phyloP scores from a whole-genome alignment of 2,113 vertebrate species.

The Paratilapia polleni region DNA sequence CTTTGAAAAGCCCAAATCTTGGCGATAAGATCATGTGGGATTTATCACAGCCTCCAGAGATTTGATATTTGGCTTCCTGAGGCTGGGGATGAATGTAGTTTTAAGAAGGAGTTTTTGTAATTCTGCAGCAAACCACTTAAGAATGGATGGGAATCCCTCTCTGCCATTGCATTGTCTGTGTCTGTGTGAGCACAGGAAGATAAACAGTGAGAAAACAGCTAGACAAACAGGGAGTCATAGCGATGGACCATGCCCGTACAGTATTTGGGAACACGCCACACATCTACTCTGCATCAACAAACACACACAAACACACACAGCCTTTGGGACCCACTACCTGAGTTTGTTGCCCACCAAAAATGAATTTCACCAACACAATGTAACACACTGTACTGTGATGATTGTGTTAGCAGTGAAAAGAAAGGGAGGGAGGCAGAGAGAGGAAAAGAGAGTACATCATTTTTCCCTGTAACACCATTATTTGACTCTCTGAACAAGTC shows the following conservation, averaged over 20 bases:
- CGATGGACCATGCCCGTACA: conserved; percentile 16
- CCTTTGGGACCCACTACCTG: not conserved
- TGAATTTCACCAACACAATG: not conserved
- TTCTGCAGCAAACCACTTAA: conserved; percentile 8
- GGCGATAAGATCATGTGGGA: conserved; percentile 36
- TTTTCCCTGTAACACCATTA: conserved; percentile 10
- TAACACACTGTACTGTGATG: not conserved
- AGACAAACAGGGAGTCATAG: conserved; percentile 12
- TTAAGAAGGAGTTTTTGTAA: conserved; percentile 19
- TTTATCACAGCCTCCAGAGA: conserved; percentile 42
- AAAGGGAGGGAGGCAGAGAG: not conserved
- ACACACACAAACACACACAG: not conserved
- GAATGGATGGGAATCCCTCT: conserved; percentile 25
- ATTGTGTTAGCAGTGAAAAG: conserved; percentile 26
- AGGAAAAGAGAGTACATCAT: not conserved
- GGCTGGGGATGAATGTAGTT: conserved; percentile 27
- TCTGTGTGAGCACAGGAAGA: conserved; percentile 25
- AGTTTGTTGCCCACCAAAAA: conserved; percentile 9
- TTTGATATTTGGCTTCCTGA: conserved; percentile 35
- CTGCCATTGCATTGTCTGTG: conserved; percentile 19
- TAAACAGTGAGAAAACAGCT: conserved; percentile 23
- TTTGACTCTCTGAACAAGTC: conserved; percentile 16
- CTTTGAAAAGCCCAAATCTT: conserved; percentile 35
- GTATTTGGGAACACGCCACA: conserved; percentile 9
- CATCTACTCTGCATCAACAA: conserved; percentile 10